Percentiles rank a stretch among this genome's conserved stretches.
Conservation (phyloP, 2,888 invertebrate species). For the Microctonus hyperodae region DNA sequence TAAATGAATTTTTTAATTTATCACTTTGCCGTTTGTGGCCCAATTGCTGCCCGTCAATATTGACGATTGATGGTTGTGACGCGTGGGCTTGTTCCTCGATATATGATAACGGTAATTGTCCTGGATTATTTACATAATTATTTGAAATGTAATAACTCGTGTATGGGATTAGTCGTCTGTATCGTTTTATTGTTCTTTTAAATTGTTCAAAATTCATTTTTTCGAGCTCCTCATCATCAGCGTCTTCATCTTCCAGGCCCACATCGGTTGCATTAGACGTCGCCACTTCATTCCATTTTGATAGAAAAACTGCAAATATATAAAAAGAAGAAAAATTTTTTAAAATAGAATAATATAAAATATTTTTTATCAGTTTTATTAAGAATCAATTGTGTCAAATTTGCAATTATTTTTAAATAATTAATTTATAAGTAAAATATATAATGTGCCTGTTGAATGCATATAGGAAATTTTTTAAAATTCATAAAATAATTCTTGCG, state of each 20-base stretch:
- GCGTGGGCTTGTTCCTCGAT: conserved; percentile 10
- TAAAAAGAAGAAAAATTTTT: conserved; percentile 19
- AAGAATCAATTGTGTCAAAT: too few relatives aligned
- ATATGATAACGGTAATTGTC: conserved; percentile 51
- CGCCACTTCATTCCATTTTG: conserved; percentile 31
- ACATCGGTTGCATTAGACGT: conserved; percentile 42
- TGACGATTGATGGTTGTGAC: not conserved
- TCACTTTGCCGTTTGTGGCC: conserved; percentile 29
- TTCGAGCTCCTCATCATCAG: conserved; percentile 40
- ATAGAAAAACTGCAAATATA: conserved; percentile 46
- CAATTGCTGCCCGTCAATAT: conserved; percentile 20
- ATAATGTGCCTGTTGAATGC: too few relatives aligned
- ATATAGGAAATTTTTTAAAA: too few relatives aligned
- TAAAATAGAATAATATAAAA: too few relatives aligned
- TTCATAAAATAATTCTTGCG: too few relatives aligned
- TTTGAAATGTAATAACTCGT: conserved; percentile 80
- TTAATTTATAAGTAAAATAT: too few relatives aligned
- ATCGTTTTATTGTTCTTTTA: conserved; percentile 68
- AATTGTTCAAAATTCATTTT: conserved; percentile 63
- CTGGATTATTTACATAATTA: conserved; percentile 66
- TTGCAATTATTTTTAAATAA: too few relatives aligned
- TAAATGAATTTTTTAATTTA: conserved; percentile 31
- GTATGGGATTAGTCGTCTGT: conserved; percentile 81
- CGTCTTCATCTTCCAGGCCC: conserved; percentile 38
- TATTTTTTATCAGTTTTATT: too few relatives aligned